These are phyloP conservation scores for Ecliptopera silaceata DNA, from an alignment of 2,888 invertebrate genomes.

Conservation along the genomic window DNA sequence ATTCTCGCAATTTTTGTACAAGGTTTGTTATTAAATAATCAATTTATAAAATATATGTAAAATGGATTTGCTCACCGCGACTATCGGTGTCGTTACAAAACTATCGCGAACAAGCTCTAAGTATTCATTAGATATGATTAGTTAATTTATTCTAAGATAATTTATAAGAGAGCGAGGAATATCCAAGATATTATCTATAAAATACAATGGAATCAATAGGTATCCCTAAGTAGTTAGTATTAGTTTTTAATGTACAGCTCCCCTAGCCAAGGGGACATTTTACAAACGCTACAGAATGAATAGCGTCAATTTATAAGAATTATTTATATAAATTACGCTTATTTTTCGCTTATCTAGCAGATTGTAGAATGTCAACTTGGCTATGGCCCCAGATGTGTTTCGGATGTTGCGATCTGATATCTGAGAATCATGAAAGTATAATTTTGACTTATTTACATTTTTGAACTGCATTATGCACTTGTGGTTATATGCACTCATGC, in stretches of 20 bases:
- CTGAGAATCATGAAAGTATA: not conserved
- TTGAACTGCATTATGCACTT: too few species aligned
- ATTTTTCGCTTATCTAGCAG: too few species aligned
- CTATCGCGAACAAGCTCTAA: constrained; percentile 66
- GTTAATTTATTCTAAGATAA: constrained; percentile 75
- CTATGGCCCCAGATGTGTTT: too few species aligned
- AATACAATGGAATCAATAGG: constrained; percentile 56
- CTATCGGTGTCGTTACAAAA: constrained; percentile 60
- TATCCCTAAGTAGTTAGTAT: constrained; percentile 58
- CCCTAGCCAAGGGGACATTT: too few species aligned
- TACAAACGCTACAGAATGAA: too few species aligned
- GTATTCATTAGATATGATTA: constrained; percentile 79
- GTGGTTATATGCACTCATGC: too few species aligned
- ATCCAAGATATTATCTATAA: constrained; percentile 79
- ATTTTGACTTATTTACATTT: not conserved
- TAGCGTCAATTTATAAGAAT: too few species aligned
- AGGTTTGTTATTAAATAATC: not conserved
- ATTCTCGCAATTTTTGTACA: constrained; percentile 17
- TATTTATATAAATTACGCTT: too few species aligned
- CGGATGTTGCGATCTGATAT: constrained; percentile 61
- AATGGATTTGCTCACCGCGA: constrained; percentile 67
- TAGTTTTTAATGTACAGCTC: constrained; percentile 63
- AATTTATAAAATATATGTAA: not conserved
- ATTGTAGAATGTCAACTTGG: too few species aligned
- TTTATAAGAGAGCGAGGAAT: constrained; percentile 74